Base-by-base conservation (phyloP, 2,113 vertebrate genomes). In the Salvator merianae region DNA sequence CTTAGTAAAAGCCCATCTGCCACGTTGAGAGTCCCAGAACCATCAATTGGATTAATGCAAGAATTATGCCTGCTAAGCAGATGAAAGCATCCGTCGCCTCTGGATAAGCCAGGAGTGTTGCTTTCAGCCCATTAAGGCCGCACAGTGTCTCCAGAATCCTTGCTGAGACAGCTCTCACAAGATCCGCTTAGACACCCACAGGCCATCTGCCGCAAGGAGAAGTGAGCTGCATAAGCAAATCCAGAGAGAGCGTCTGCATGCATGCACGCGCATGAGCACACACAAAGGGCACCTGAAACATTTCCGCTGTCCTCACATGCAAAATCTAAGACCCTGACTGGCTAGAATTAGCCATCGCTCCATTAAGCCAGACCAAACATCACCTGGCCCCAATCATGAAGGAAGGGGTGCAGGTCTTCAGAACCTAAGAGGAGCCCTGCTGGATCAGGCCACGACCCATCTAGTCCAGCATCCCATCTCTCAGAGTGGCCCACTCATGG, bases 61-160 rank as follows among this genome's bases (percentile, higher is more conserved):
- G n/a, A 1, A 5, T 70, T 59, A 77, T 59, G 36, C 83, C 63
- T 32, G 55, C 9, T 77, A 84, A 70, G 75, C 50, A 70, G 83
- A 40, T 70, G 38, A 70, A 77, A 69, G 65, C 69, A 70, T 40
- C 65, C 24, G 50, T 1, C 40, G 65, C 65, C 30, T 28, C 65
- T 77, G 18, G 18, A 34, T 84, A 78, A 76, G 63, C 63, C 24
- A 65, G 32, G 12, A 26, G 75, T 34, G 2, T 84, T 62, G 65
- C 75, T 32, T 43, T 70, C 14, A 4, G 28, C 66, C 50, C 65
- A 70, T 84, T 84, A 71, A 84, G 55, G 5, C 30, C 8, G 65
- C 66, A 26, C 74, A 59, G 70, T 70, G 83, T 78, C 65, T 70
- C 66, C 83, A 70, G 75, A 65, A 84, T 59, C 82, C 65, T 84